phyloP scores from a whole-genome alignment of 2,888 invertebrate species.

The Syritta pipiens region DNA sequence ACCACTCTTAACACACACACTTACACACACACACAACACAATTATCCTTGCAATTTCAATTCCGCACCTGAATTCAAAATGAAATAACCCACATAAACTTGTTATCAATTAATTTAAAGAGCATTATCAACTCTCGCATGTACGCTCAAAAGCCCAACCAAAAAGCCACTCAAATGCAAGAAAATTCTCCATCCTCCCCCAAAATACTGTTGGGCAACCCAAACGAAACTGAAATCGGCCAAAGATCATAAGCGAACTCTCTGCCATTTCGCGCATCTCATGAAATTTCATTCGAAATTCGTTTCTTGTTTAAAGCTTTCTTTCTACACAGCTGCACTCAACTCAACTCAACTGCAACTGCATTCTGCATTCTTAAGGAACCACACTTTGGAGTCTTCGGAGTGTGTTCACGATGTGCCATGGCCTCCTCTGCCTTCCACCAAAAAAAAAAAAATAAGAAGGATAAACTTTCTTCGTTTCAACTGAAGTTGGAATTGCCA shows the following conservation, averaged over 20 bases:
- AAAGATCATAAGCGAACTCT: background rate
- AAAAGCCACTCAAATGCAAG: no score
- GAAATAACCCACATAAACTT: no score
- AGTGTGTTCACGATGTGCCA: constrained; percentile 17
- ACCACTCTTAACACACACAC: no score
- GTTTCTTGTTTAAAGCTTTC: constrained; percentile 52
- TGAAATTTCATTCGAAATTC: constrained; percentile 20
- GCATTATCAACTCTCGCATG: no score
- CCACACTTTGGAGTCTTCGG: constrained; percentile 10
- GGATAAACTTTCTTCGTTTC: constrained; percentile 60
- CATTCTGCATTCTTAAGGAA: constrained; percentile 54
- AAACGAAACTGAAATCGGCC: background rate
- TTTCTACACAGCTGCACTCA: constrained; percentile 22
- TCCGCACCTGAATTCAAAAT: no score
- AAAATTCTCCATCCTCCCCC: no score
- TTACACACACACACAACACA: no score
- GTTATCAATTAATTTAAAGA: no score
- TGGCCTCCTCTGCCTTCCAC: background rate
- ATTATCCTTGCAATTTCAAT: no score
- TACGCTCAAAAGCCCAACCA: no score
- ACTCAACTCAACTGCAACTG: background rate
- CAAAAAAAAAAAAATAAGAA: no score
- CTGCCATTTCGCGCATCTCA: constrained; percentile 15
- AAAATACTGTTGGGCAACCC: no score
- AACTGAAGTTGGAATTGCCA: constrained; percentile 19